These are phyloP conservation scores for Plebejus anna DNA, from an alignment of 2,888 invertebrate species.

Conservation along the genomic window DNA sequence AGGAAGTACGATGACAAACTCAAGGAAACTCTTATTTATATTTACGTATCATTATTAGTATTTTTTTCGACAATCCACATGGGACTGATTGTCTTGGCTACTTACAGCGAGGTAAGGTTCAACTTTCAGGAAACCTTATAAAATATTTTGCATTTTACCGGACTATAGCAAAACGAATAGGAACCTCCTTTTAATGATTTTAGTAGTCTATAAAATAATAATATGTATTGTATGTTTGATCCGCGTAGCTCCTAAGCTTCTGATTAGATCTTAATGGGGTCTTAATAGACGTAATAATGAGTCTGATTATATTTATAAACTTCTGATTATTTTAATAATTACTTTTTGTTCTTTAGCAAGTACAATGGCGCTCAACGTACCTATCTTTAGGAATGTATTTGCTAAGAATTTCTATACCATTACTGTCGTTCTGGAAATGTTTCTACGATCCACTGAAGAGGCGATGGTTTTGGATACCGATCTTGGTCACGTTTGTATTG, in stretches of 20 bases:
- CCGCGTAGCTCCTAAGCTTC: too few species aligned
- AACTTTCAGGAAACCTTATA: too few species aligned
- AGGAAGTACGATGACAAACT: slow-evolving; percentile 87
- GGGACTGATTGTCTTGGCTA: slow-evolving; percentile 74
- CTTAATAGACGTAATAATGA: too few species aligned
- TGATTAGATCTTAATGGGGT: too few species aligned
- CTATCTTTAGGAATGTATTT: slow-evolving; percentile 66
- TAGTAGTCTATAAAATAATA: too few species aligned
- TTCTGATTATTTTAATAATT: neutral
- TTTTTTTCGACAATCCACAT: slow-evolving; percentile 83
- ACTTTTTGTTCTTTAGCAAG: slow-evolving; percentile 46
- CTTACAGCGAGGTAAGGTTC: slow-evolving; percentile 57
- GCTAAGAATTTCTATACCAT: slow-evolving; percentile 59
- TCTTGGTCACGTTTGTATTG: slow-evolving; percentile 60
- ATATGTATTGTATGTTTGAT: too few species aligned
- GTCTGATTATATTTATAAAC: too few species aligned
- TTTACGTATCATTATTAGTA: slow-evolving; percentile 85
- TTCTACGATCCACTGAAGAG: slow-evolving; percentile 61
- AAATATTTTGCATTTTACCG: too few species aligned
- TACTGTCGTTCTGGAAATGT: slow-evolving; percentile 58
- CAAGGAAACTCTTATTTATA: slow-evolving; percentile 87
- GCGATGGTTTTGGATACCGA: slow-evolving; percentile 66
- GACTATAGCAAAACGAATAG: too few species aligned
- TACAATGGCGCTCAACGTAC: slow-evolving; percentile 64
- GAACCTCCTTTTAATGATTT: too few species aligned